Conservation (phyloP, 2,113 vertebrate genomes). For the Cepphus grylle region DNA sequence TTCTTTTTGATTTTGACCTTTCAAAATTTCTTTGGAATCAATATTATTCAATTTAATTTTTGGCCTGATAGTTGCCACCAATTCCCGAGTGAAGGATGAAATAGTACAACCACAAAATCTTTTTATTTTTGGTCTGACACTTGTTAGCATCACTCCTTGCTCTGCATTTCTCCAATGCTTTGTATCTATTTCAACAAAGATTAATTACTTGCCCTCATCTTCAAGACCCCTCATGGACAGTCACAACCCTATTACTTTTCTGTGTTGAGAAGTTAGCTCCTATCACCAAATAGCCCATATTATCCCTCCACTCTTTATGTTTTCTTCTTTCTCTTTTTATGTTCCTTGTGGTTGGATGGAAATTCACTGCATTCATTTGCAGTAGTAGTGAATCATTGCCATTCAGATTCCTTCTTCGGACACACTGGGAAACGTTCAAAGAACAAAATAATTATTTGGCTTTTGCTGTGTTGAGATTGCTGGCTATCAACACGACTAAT, state of each 20-base stretch:
- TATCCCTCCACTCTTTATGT: neutral
- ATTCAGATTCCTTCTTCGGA: neutral
- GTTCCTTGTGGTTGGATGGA: neutral
- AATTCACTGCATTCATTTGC: neutral
- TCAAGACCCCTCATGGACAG: neutral
- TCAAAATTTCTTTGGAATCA: neutral
- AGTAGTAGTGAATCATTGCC: neutral
- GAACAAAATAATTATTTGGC: neutral
- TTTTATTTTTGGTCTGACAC: neutral
- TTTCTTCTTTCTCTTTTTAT: neutral
- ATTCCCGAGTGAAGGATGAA: neutral
- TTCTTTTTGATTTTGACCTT: neutral
- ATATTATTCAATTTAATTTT: neutral
- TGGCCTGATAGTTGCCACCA: neutral
- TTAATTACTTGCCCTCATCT: neutral
- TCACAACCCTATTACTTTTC: neutral
- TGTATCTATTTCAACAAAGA: neutral
- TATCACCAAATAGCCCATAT: neutral
- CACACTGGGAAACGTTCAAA: neutral
- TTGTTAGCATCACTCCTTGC: neutral
- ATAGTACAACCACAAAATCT: neutral
- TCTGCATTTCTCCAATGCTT: neutral
- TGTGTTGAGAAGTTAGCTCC: neutral
- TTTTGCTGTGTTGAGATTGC: neutral
- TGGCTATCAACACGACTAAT: neutral